Base-by-base conservation (phyloP, 2,888 invertebrate genomes). In the Drosophila kanekoi region DNA sequence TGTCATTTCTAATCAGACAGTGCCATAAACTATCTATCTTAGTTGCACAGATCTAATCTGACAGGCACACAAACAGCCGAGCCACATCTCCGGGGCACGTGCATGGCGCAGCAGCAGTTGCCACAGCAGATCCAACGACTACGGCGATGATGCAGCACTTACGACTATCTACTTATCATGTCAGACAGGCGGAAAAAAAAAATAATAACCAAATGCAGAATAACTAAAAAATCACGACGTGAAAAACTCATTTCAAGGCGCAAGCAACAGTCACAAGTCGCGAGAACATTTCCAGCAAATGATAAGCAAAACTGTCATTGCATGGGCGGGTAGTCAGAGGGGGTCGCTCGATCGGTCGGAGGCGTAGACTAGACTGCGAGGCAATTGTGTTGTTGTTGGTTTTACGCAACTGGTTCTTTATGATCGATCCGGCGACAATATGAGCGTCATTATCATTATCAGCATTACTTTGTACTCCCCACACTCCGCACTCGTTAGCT, bases 291-390 rank as follows among this genome's bases (percentile, higher is more conserved):
- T 79, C 64, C 74, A 72, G 87, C 66, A 80, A 81, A 88, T 83
- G 88, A 83, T 83, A 83, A 83, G 88, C 83, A 86, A 86, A 86
- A 77, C 86, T 83, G 88, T 87, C 82, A 84, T 78, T 72, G 72
- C 70, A 59, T 61, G 20, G 18, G 9, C 16, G 18, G 13, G 47
- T 33, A 10, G 9, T 0, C 10, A 33, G 14, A 9, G 47, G 23
- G n/a, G n/a, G 11, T 11, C 13, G 32, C 6, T 20, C 35, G 16
- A 5, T 37, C 10, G 9, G 18, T 6, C 2, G 11, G 41, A 41
- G 47, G 23, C 33, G 48, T 11, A 52, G 66, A 63, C 62, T 11
- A 52, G 66, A 63, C 62, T 51, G 41, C n/a, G 45, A 11, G 14
- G 48, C 28, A 59, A 44, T 60, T 66, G 57, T 40, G 32, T 45